Evolutionary conservation across 2,797 vertebrate species (phyloP), one percentile per base, ranked within the genome.

Genomic region (Acanthurus tractus): DNA sequence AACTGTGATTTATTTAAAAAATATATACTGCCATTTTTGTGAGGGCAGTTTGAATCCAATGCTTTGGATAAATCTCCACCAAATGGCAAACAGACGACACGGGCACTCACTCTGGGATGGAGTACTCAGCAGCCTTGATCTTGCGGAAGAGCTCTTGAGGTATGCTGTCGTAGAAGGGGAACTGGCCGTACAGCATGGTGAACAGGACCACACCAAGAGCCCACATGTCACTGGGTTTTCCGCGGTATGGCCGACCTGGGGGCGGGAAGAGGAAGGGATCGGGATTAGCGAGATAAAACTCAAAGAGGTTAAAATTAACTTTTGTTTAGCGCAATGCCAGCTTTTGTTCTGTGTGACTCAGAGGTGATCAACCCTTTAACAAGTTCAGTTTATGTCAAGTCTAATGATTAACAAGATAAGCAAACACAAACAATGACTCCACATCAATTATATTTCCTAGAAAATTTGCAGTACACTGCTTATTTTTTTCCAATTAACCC

Each of bases 211-310:
- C 98, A 0, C 98, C 98, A 54, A 99, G 89, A 0, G 98, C 98
- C 98, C 98, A 99, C 98, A 99, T 99, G 93, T 99, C 98, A 1
- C 98, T 99, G 76, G 98, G 98, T 86, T 99, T 99, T 42, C 98
- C 98, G 0, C 97, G 96, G 84, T 99, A 99, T 0, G 98, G 98
- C 67, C 98, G 97, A 62, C 98, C 98, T 99, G 93, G 13, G 64
- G 42, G 63, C 34, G 49, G 25, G n/a, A 42, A 11, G 22, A 25
- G 38, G 22, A 70, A 22, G 22, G 9, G 29, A 17, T 55, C 1
- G 38, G n/a, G 25, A 48, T 68, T 23, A 42, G 36, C 40, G 46
- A 71, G 3, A 58, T 25, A 12, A 54, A 44, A 54, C 9, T 12
- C 49, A 54, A 4, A 56, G 14, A 49, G 14, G 4, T 14, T 59